A percentile compares a stretch with the other conserved stretches of the same genome.
Conservation (phyloP, 2,797 vertebrate genomes). For the Myotis vivesi region DNA sequence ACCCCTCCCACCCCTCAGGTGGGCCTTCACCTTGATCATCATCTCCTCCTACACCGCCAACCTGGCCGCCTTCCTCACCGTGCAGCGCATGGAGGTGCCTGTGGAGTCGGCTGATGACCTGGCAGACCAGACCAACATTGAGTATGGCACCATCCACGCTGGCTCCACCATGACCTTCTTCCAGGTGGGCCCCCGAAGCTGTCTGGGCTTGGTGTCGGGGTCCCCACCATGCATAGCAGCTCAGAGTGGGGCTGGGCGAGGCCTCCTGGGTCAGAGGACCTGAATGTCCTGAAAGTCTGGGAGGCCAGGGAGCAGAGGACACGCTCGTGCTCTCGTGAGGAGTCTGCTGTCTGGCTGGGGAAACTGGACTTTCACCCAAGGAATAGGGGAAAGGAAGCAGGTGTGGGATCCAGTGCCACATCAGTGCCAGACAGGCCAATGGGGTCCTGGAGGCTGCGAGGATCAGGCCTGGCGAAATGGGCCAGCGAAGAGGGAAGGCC, state of each 20-base stretch:
- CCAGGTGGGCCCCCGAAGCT: constrained; percentile 84
- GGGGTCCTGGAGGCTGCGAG: neutral
- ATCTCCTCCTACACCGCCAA: constrained; percentile 98
- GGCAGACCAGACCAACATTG: constrained; percentile 96
- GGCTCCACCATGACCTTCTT: constrained; percentile 98
- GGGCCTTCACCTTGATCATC: constrained; percentile 97
- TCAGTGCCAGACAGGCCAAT: neutral
- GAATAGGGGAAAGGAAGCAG: neutral
- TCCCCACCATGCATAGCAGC: neutral
- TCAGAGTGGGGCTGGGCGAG: neutral
- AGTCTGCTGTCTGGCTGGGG: neutral
- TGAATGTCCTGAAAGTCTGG: neutral
- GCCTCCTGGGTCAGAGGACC: neutral
- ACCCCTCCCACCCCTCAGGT: constrained; percentile 85
- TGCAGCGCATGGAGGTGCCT: constrained; percentile 96
- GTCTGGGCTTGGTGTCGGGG: neutral
- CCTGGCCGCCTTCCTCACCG: constrained; percentile 95
- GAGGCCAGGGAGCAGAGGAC: neutral
- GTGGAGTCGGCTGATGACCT: constrained; percentile 95
- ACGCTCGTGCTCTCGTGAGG: rapidly evolving
- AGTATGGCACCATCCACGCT: constrained; percentile 95
- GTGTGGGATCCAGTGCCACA: neutral
- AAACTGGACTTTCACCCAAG: neutral
- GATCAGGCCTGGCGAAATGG: neutral
- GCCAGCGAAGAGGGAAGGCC: neutral